Evolutionary conservation across 2,113 vertebrate species (phyloP).

Genomic region (Barnardius zonarius): DNA sequence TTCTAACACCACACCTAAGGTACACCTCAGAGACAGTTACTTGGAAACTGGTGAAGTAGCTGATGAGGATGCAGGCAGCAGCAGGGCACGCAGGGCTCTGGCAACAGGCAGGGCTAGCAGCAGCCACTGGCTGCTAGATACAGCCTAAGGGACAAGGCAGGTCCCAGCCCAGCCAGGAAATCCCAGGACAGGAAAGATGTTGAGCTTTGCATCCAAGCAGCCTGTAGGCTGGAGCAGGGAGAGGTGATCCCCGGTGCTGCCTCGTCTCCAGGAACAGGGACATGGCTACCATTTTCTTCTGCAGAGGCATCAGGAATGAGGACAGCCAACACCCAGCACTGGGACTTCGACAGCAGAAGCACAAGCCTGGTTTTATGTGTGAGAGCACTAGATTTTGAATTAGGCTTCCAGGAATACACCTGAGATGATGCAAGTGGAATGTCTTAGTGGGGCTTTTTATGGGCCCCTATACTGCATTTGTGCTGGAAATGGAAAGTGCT

Average conservation of each 20-base stretch:
- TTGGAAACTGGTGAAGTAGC: neutral
- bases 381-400: rapidly evolving
- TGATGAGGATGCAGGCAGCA: neutral
- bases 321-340: neutral
- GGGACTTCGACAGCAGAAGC: neutral
- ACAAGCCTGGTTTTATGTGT: neutral
- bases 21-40: neutral
- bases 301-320: neutral
- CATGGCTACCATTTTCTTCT: neutral
- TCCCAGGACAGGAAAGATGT: neutral
- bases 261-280: neutral
- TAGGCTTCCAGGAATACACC: neutral
- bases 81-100: neutral
- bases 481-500: neutral
- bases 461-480: neutral
- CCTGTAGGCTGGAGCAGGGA: neutral
- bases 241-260: neutral
- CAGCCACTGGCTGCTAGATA: rapidly evolving
- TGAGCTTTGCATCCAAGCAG: neutral
- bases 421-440: neutral
- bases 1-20: neutral
- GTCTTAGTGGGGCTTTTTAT: neutral
- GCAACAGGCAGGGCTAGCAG: neutral
- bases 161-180: neutral
- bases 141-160: neutral